Evolutionary conservation across 2,888 invertebrate species (phyloP), one percentile per base, ranked within the genome.

Genomic region (Drosophila quinaria): DNA sequence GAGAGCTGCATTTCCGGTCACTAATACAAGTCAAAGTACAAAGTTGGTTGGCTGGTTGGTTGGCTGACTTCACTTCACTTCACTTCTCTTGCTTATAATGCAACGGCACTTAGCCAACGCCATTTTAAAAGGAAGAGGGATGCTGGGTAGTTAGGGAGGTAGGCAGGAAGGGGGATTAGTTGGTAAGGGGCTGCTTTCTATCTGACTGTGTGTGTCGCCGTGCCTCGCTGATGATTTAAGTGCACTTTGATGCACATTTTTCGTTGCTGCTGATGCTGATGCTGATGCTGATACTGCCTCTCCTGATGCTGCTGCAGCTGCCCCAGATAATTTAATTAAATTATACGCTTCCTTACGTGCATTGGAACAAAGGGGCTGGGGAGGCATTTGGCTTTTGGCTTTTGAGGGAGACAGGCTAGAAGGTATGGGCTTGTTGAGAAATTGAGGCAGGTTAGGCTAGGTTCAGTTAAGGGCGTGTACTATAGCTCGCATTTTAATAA

Each of bases 191-290:
- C 39, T 54, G 33, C 61, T 52, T 54, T 50, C 51, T 68, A 66
- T 71, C 70, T 71, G 61, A 29, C 54, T 63, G 78, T 83, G 89
- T 83, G 72, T 87, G 87, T 89, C 81, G 80, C 87, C 89, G 85
- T 86, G 89, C 85, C 85, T 87, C 80, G 85, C 89, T 89, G 87
- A 89, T 87, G 85, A 86, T 86, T 89, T 86, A 86, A 86, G 89
- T 86, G 85, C 89, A 89, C 89, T 86, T 86, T 86, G 87, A 86
- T 86, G 85, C 89, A 84, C 88, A 89, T 86, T 86, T 86, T 89
- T 89, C 87, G 85, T 89, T 83, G 84, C 86, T 74, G 73, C 77
- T 80, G 80, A 58, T 71, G 74, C 63, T 80, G 79, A n/a, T n/a
- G n/a, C n/a, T n/a, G 22, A 58, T 71, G 74, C 65, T 74, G 72